Evolutionary conservation across 2,797 vertebrate genomes (phyloP), one percentile per base, ranked within the genome.

Genomic region (Brachymystax lenok): DNA sequence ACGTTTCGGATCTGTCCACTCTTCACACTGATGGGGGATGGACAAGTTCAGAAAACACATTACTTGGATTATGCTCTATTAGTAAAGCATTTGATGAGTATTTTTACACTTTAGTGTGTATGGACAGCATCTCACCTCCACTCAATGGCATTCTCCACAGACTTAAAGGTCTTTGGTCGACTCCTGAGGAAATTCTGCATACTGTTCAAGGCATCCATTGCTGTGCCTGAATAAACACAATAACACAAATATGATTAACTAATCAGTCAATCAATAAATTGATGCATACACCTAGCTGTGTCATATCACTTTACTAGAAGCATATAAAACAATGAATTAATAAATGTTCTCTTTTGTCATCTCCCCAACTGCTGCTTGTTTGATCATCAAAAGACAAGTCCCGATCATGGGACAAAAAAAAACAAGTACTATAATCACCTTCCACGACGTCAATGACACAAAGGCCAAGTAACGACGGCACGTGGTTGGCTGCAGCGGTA

Each of bases 161-260:
- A 99, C 91, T 96, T 99, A 91, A 99, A 99, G 0, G 97, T 97
- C 93, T 99, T 99, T 80, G 98, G 98, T 67, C 98, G 97, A 93
- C 97, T 96, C 84, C 97, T 95, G 71, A 99, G 94, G 92, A 99
- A 99, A 90, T 98, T 99, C 93, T 99, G 98, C 98, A 99, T 99
- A 91, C 98, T 99, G 92, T 99, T 99, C 85, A 99, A 90, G 7
- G 98, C 97, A 82, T 99, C 98, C 98, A 99, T 99, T 71, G 98
- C 98, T 59, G 98, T 99, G 19, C 98, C 98, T 99, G 83, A 70
- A 74, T 54, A 80, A 72, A 51, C 7, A 17, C 46, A 84, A 77
- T 7, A 16, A 61, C 19, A 0, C n/a, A 40, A 27, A 59, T 17
- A 14, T 67, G 27, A 71, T 19, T 40, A 13, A 30, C 27, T 33